A percentile compares a stretch with the other conserved stretches of the same genome.
Evolutionary conservation across 2,113 vertebrate genomes (phyloP).

Genomic region (Carassius carassius): DNA sequence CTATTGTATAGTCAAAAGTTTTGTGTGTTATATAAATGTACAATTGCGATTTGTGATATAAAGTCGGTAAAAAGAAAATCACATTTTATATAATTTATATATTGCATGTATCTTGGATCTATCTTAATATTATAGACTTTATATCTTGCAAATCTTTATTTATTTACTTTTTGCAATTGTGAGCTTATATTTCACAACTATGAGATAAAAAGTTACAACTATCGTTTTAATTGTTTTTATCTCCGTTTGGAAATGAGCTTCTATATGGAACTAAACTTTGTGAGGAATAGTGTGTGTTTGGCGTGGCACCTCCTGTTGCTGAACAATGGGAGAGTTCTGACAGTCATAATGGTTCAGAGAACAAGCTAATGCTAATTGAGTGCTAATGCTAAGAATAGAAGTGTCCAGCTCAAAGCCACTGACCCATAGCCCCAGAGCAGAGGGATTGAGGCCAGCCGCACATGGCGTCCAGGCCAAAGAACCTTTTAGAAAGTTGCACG

Average conservation of each 20-base stretch:
- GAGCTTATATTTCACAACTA: background rate
- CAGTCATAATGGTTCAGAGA: background rate
- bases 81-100: too few species aligned
- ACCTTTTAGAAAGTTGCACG: slow-evolving; percentile 44
- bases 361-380: background rate
- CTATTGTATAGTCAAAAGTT: too few species aligned
- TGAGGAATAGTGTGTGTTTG: background rate
- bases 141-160: too few species aligned
- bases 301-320: background rate
- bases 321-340: background rate
- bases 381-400: slow-evolving; percentile 48
- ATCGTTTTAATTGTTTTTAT: background rate
- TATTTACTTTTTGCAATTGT: too few species aligned
- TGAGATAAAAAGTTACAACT: too few species aligned
- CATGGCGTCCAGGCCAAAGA: slow-evolving; percentile 1
- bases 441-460: slow-evolving; percentile 43
- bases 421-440: slow-evolving; percentile 20
- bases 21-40: too few species aligned
- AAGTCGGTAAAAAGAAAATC: too few species aligned
- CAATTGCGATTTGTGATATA: too few species aligned
- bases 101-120: too few species aligned
- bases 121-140: too few species aligned
- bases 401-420: slow-evolving; percentile 24
- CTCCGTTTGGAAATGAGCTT: background rate
- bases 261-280: background rate